Percentiles rank a stretch among this genome's conserved stretches.
These are phyloP conservation scores for Anarrhichthys ocellatus DNA, from an alignment of 2,113 vertebrate species.

Conservation along the genomic window DNA sequence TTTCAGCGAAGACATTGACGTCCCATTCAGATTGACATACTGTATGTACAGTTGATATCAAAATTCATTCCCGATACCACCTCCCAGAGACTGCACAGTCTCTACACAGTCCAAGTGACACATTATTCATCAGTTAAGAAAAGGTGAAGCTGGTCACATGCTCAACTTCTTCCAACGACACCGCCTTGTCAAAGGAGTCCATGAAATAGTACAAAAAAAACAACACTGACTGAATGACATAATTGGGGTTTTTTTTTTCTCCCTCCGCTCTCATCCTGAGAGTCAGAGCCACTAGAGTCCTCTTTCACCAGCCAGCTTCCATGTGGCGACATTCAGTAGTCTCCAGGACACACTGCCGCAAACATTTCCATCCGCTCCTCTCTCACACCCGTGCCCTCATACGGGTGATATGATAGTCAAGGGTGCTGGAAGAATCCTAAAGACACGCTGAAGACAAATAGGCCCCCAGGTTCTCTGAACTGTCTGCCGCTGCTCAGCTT, in stretches of 20 bases:
- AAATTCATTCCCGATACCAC: conserved; percentile 67
- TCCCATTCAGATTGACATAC: conserved; percentile 80
- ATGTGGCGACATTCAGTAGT: conserved; percentile 56
- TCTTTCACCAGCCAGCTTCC: conserved; percentile 62
- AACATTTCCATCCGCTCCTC: conserved; percentile 52
- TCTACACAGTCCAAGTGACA: conserved; percentile 77
- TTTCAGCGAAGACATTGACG: conserved; percentile 85
- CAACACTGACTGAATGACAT: conserved; percentile 73
- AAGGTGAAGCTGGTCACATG: conserved; percentile 90
- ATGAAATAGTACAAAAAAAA: conserved; percentile 80
- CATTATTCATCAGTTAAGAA: conserved; percentile 85
- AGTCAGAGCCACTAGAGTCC: conserved; percentile 61
- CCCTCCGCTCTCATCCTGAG: conserved; percentile 58
- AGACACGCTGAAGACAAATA: conserved; percentile 67
- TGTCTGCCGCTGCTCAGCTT: conserved; percentile 71
- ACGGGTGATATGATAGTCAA: conserved; percentile 52
- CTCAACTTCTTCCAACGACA: conserved; percentile 82
- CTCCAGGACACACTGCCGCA: conserved; percentile 72
- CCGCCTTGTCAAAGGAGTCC: conserved; percentile 80
- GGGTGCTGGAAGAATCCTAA: conserved; percentile 76
- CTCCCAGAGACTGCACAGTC: conserved; percentile 62
- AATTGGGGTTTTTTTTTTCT: conserved; percentile 62
- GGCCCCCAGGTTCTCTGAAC: conserved; percentile 74
- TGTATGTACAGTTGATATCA: conserved; percentile 85
- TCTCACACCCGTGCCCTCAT: conserved; percentile 51